Base-by-base conservation (phyloP, 2,797 vertebrate genomes). In the Cirrhinus molitorella region DNA sequence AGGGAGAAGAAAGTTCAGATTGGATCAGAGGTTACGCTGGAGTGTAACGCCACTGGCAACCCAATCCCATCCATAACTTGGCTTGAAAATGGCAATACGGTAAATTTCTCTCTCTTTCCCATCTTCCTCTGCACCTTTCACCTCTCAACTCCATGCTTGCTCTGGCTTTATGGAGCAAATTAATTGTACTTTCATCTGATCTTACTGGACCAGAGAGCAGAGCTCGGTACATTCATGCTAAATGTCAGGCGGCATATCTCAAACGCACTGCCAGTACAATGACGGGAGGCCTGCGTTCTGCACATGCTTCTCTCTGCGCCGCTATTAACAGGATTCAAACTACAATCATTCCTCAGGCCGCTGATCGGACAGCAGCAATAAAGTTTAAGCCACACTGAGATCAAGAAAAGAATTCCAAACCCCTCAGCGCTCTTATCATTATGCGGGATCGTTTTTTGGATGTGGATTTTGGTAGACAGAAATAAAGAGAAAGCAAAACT, bases 21-120 rank as follows among this genome's bases (percentile, higher is more conserved):
- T 76, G 97, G 97, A 45, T 96, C 96, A 25, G 92, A 96, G 92
- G 95, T 98, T 85, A 96, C 94, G 0, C 87, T 99, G 85, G 95
- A 94, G 81, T 99, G 98, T 66, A 94, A 95, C 0, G 98, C 97
- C 0, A 96, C 96, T 0, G 98, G 98, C 59, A 96, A 97, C 89
- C 98, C 98, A 28, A 94, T 96, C 53, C 98, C 98, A 25, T 95
- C 95, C 28, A 91, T 99, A 91, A 97, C 96, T 83, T 99, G 98
- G 98, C 94, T 99, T 91, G 98, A 99, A 94, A 99, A 99, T 10
- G 98, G 98, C 83, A 97, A 98, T 92, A 94, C 96, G 65, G 98
- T 99, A 93, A 97, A 97, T 95, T 49, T 72, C 53, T 23, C 17
- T 13, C 49, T 49, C 37, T 17, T 51, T 28, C 82, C 25, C 17